phyloP scores from a whole-genome alignment of 2,797 vertebrate species.

The Pseudopleuronectes americanus region DNA sequence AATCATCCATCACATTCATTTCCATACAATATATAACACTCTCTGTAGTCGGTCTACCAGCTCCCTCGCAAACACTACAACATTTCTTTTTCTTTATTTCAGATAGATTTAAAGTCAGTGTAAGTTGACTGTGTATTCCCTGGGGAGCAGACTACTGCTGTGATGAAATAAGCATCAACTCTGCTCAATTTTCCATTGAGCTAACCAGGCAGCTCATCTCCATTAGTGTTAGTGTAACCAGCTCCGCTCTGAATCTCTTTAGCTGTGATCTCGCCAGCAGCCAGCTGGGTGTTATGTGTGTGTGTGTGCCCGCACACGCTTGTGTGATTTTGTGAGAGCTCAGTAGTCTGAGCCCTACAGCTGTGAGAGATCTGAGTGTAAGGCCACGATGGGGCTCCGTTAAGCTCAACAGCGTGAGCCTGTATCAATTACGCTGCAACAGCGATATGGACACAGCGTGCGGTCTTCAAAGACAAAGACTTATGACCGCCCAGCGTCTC shows the following conservation, averaged over 20 bases:
- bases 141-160: slow-evolving; percentile 63
- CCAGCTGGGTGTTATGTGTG: slow-evolving; percentile 63
- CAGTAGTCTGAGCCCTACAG: slow-evolving; percentile 75
- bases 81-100: slow-evolving; percentile 39
- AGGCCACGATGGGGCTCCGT: slow-evolving; percentile 74
- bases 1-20: slow-evolving; percentile 56
- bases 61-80: slow-evolving; percentile 31
- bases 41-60: slow-evolving; percentile 35
- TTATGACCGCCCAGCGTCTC: slow-evolving; percentile 67
- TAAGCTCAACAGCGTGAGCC: slow-evolving; percentile 82
- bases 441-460: slow-evolving; percentile 77
- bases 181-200: slow-evolving; percentile 77
- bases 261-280: slow-evolving; percentile 75
- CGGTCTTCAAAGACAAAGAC: slow-evolving; percentile 78
- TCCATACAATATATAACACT: slow-evolving; percentile 39
- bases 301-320: slow-evolving; percentile 32
- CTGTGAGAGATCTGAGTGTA: slow-evolving; percentile 79
- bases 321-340: slow-evolving; percentile 71
- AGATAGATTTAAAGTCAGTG: slow-evolving; percentile 61
- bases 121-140: slow-evolving; percentile 60
- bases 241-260: slow-evolving; percentile 72
- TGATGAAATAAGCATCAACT: slow-evolving; percentile 77
- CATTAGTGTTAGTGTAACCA: slow-evolving; percentile 80
- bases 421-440: slow-evolving; percentile 81
- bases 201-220: slow-evolving; percentile 81